Conservation (phyloP, 2,113 vertebrate genomes). For the Muscicapa adusta region DNA sequence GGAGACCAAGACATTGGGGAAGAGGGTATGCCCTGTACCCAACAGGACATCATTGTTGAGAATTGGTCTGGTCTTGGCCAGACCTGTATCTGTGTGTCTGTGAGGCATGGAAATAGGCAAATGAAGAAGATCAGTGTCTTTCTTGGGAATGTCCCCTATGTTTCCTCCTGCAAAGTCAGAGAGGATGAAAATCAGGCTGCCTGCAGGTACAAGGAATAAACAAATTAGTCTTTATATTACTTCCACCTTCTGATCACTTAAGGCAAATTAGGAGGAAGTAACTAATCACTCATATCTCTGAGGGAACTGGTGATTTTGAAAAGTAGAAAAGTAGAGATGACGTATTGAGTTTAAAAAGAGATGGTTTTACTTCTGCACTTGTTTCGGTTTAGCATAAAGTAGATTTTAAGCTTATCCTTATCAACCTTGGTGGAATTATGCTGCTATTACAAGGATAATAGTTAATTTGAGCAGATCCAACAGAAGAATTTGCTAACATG, state of each 20-base stretch:
- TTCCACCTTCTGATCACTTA: background rate
- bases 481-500: background rate
- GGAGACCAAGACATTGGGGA: background rate
- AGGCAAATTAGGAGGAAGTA: background rate
- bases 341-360: rapidly evolving
- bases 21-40: background rate
- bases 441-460: background rate
- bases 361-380: background rate
- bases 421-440: background rate
- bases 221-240: background rate
- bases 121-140: background rate
- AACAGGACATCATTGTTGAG: background rate
- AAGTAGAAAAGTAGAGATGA: background rate
- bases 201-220: background rate
- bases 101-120: background rate
- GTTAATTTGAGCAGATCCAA: background rate
- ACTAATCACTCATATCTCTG: background rate
- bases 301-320: background rate
- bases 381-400: background rate
- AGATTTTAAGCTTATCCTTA: background rate
- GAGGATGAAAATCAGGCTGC: background rate
- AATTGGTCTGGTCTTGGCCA: background rate
- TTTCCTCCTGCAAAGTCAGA: background rate
- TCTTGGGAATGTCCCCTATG: background rate
- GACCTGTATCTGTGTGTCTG: background rate